Percentiles rank a stretch among this genome's conserved stretches.
Conservation (phyloP, 2,888 invertebrate species). For the Frankliniella intonsa region DNA sequence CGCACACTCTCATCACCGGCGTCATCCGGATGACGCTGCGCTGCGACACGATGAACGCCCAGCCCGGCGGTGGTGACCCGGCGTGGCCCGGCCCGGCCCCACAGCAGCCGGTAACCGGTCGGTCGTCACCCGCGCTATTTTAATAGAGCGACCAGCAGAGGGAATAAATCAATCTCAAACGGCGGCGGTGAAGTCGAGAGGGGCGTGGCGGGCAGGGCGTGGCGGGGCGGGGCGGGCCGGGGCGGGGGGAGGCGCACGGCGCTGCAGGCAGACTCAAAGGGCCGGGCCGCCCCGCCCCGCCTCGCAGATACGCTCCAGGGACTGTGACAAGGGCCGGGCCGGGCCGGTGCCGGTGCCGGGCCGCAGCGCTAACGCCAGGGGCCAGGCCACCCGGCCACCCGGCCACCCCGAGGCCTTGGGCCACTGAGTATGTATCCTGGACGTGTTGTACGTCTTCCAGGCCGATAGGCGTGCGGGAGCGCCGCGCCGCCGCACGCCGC, state of each 20-base stretch:
- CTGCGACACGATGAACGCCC: too few relatives aligned
- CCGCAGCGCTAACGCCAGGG: neutral
- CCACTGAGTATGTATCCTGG: too few relatives aligned
- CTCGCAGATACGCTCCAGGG: neutral
- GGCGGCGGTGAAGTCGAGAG: neutral
- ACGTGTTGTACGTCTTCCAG: neutral
- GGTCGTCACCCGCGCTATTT: neutral
- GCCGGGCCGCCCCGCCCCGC: neutral
- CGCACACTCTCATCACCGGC: too few relatives aligned
- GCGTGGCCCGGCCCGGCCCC: too few relatives aligned
- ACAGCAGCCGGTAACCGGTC: neutral
- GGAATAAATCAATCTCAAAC: neutral
- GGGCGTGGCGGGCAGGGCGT: neutral
- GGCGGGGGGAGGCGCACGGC: neutral
- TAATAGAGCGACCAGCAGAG: neutral
- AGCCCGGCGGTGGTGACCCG: too few relatives aligned
- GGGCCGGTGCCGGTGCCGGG: neutral
- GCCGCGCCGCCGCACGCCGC: neutral
- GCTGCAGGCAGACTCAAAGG: conserved; percentile 20
- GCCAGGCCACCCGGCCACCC: neutral
- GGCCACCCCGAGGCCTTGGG: neutral
- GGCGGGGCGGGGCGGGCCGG: neutral
- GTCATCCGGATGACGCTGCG: too few relatives aligned
- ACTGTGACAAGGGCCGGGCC: neutral
- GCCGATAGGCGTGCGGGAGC: neutral